Conservation (phyloP, 2,797 vertebrate species). For the Cossypha dichroa region DNA sequence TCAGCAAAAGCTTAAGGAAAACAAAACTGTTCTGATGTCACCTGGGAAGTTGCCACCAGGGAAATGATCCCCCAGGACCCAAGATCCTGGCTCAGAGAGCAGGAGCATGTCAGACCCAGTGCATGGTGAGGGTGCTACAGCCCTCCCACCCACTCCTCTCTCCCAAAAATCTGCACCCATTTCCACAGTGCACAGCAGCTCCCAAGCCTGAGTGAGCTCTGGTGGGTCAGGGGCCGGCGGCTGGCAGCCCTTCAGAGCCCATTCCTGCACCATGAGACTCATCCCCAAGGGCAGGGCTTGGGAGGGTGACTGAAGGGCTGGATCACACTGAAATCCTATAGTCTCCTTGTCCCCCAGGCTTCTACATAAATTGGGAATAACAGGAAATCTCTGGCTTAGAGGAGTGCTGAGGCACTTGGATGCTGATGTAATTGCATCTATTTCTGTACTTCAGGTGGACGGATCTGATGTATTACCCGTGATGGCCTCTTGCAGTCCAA, state of each 20-base stretch:
- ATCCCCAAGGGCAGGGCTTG: constrained; percentile 4
- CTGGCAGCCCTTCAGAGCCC: constrained; percentile 56
- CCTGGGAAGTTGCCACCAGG: not conserved
- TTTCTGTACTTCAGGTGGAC: constrained; percentile 26
- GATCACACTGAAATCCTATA: constrained; percentile 57
- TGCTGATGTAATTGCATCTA: not conserved
- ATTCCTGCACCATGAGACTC: constrained; percentile 36
- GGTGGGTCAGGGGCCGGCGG: not conserved
- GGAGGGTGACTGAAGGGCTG: constrained; percentile 10
- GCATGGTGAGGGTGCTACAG: not conserved
- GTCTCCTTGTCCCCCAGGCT: not conserved
- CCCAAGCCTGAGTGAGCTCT: not conserved
- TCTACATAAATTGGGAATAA: constrained; percentile 33
- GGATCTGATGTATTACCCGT: not conserved
- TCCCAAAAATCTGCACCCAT: not conserved
- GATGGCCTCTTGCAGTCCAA: not conserved
- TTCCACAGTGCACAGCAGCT: not conserved
- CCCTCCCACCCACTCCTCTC: not conserved
- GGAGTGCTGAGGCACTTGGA: not conserved
- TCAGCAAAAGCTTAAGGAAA: not conserved
- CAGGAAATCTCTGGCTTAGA: constrained; percentile 53
- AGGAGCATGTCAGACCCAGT: not conserved
- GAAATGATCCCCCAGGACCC: accelerated
- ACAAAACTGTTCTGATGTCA: not conserved
- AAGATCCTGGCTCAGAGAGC: not conserved